phyloP scores from a whole-genome alignment of 1,140 invertebrate genomes.

The Drosophila kikkawai region DNA sequence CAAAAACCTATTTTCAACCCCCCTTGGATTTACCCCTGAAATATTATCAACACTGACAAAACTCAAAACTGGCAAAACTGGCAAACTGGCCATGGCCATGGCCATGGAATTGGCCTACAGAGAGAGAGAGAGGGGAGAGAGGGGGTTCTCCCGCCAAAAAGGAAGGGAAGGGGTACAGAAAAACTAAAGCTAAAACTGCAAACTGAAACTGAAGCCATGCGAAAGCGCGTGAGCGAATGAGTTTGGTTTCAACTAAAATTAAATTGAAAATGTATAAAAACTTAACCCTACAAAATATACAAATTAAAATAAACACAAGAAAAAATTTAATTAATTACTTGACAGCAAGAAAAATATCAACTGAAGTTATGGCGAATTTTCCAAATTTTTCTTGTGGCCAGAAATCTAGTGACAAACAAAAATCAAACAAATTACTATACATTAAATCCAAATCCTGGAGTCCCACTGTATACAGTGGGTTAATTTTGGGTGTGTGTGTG shows the following conservation, averaged over 20 bases:
- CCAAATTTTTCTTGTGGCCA: conserved; percentile 8
- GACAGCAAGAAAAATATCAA: not conserved
- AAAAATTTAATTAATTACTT: too few relatives aligned
- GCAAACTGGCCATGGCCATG: conserved; percentile 48
- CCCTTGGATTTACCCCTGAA: conserved; percentile 5
- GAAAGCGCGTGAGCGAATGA: conserved; percentile 63
- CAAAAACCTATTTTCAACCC: conserved; percentile 40
- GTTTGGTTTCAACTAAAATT: conserved; percentile 43
- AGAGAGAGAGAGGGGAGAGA: not conserved
- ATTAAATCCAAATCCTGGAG: conserved; percentile 12
- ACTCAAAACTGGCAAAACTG: conserved; percentile 36
- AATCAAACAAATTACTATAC: conserved; percentile 36
- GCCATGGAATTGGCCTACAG: conserved; percentile 27
- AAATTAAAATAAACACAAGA: not conserved
- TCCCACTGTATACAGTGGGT: conserved; percentile 47
- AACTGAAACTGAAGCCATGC: conserved; percentile 53
- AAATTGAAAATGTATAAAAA: conserved; percentile 65
- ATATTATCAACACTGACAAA: conserved; percentile 60
- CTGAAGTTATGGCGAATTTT: conserved; percentile 10
- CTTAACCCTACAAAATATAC: conserved; percentile 48
- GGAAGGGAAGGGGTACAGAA: conserved; percentile 2
- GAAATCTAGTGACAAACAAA: conserved; percentile 30
- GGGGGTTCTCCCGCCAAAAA: not conserved
- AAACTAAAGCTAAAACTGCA: conserved; percentile 38
- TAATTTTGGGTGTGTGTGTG: conserved; percentile 43